Base-by-base conservation (phyloP, 2,113 vertebrate species). In the Trogon surrucura region DNA sequence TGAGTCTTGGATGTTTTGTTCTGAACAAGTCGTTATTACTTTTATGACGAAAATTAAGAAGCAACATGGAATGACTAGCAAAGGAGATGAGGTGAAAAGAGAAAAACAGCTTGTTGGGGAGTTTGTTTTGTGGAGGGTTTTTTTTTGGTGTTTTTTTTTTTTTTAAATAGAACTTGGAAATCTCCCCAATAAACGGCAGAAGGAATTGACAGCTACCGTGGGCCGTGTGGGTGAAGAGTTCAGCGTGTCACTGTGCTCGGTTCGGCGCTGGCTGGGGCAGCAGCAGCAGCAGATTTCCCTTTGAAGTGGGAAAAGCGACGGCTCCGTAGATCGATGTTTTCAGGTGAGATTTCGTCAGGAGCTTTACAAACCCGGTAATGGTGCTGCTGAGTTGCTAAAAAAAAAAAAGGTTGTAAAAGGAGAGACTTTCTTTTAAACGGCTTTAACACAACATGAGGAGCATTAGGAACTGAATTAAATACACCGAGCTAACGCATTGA, bases 351-450 rank as follows among this genome's bases (percentile, higher is more conserved):
- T 91, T 74, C 6, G 1, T 62, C 60, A 79, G 80, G 77, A 85
- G 85, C 83, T 91, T 94, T 88, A 51, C 82, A 71, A 90, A 73
- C 38, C 8, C 2, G 2, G 1, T 51, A 66, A 53, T 44, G 14
- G 5, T 48, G 79, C 81, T 88, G 89, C 93, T 58, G 91, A 85
- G 91, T 67, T 89, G 87, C 84, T 89, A 79, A 89, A 92, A 92
- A 92, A 92, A 92, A 70, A 50, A 23, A 45, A 50, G 32, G 79
- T 93, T 80, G 91, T 93, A 84, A 91, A 94, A 92, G 93, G 60
- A 79, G 73, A 57, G 53, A 30, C 57, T 84, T 86, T 34, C 75
- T 93, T 95, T 83, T 45, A 78, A 92, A 84, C 58, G 57, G 48
- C 25, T 88, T 78, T 44, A 72, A 72, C 10, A 3, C 44, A 77